Percentiles rank a stretch among this genome's conserved stretches.
Conservation (phyloP, 35 echinoderm and acorn worm species). For the Ptychodera flava region DNA sequence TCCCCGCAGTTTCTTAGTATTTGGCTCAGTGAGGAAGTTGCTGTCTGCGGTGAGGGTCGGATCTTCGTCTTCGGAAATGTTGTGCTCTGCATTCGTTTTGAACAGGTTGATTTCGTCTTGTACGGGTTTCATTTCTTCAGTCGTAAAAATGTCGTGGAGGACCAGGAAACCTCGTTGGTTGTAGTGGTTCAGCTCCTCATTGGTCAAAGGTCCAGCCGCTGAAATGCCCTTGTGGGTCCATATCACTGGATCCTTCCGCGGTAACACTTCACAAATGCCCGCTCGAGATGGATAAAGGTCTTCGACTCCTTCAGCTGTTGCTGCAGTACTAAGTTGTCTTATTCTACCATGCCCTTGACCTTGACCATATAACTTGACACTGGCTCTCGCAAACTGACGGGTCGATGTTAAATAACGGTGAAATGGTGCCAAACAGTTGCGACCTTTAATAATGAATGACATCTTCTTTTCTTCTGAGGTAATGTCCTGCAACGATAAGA, state of each 20-base stretch:
- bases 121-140: not conserved
- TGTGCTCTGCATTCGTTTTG: not conserved
- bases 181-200: not conserved
- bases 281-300: not conserved
- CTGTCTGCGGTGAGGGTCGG: not conserved
- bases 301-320: not conserved
- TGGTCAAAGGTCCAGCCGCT: not conserved
- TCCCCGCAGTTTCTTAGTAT: not conserved
- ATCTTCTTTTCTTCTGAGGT: too few relatives aligned
- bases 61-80: not conserved
- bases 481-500: too few relatives aligned
- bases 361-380: too few relatives aligned
- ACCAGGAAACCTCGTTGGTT: not conserved
- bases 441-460: too few relatives aligned
- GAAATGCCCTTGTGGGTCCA: not conserved
- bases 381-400: too few relatives aligned
- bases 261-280: not conserved
- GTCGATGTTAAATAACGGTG: too few relatives aligned
- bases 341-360: too few relatives aligned
- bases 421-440: too few relatives aligned
- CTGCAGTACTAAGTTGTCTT: not conserved
- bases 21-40: not conserved
- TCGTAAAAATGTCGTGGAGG: not conserved
- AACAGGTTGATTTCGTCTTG: not conserved
- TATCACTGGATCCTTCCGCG: not conserved